Base-by-base conservation (phyloP, 2,888 invertebrate species). In the Lasioglossum calceatum region DNA sequence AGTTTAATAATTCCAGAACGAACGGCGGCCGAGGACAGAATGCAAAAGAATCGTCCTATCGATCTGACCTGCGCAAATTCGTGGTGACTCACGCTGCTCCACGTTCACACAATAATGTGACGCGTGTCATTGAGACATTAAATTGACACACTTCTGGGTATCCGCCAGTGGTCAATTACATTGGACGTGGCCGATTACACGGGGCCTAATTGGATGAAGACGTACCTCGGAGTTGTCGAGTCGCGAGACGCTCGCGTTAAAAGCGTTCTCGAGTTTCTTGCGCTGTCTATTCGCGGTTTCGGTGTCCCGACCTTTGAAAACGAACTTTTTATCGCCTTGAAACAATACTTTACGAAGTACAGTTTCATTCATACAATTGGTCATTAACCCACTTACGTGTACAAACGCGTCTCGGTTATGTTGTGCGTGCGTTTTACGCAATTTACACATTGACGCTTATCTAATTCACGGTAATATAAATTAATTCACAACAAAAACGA, bases 191-290 rank as follows among this genome's bases (percentile, higher is more conserved):
- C 86, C 78, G 87, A 84, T 85, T 81, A 88, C 89, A 90, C 80
- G 81, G 67, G n/a, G 78, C 87, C 86, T 92, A 92, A 92, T 92
- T 92, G 92, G 92, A 92, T 92, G 91, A 92, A 92, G 92, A 92
- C 91, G 88, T 92, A 88, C 80, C 54, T 73, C 36, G 81, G 58
- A 82, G 54, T 47, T 74, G 71, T 39, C 79, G 27, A 76, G 85
- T 64, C 85, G 73, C 78, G 47, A 85, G 83, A 83, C 79, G 79
- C 5, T 81, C 64, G 42, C 10, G 64, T 77, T 83, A 70, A 58
- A 83, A 42, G 61, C 80, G 36, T 79, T 50, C 78, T 72, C 79
- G 75, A 85, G 84, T 85, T 84, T 58, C 71, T 47, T 32, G 27
- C 36, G 36, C 42, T 36, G 67, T n/a, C 47, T 71, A 32, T 50